phyloP scores from a whole-genome alignment of 2,797 vertebrate species.

The Cuniculus paca region DNA sequence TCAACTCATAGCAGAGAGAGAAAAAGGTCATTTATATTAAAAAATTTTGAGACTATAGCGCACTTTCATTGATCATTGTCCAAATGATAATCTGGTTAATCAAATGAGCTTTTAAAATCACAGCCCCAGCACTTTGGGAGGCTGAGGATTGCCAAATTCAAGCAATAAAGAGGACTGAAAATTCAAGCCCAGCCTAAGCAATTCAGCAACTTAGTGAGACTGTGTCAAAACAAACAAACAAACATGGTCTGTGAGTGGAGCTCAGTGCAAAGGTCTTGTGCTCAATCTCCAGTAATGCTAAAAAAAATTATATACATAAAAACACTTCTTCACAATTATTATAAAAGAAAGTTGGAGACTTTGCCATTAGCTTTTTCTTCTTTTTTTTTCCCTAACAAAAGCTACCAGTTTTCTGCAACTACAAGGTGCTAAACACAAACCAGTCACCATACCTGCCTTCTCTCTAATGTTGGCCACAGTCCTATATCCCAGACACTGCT shows the following conservation, averaged over 20 bases:
- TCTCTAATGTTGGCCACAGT: not conserved
- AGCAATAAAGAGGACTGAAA: not conserved
- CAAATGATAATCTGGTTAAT: conserved; percentile 41
- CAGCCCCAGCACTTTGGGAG: not conserved
- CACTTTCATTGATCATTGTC: not conserved
- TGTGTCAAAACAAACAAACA: not conserved
- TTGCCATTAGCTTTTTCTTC: not conserved
- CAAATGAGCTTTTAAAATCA: conserved; percentile 47
- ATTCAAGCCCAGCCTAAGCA: not conserved
- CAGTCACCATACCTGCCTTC: not conserved
- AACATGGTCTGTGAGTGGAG: not conserved
- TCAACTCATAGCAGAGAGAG: not conserved
- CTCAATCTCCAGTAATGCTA: not conserved
- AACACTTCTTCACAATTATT: conserved; percentile 18
- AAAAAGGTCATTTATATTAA: conserved; percentile 40
- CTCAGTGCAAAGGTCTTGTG: not conserved
- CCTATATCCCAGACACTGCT: not conserved
- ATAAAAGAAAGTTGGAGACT: conserved; percentile 9
- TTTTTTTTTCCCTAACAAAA: conserved; percentile 30
- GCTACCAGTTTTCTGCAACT: not conserved
- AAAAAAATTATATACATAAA: not conserved
- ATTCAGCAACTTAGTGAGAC: not conserved
- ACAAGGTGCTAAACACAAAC: not conserved
- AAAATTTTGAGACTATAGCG: conserved; percentile 8
- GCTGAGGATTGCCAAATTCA: not conserved